phyloP scores from a whole-genome alignment of 2,888 invertebrate genomes.

The Octodonta nipae region DNA sequence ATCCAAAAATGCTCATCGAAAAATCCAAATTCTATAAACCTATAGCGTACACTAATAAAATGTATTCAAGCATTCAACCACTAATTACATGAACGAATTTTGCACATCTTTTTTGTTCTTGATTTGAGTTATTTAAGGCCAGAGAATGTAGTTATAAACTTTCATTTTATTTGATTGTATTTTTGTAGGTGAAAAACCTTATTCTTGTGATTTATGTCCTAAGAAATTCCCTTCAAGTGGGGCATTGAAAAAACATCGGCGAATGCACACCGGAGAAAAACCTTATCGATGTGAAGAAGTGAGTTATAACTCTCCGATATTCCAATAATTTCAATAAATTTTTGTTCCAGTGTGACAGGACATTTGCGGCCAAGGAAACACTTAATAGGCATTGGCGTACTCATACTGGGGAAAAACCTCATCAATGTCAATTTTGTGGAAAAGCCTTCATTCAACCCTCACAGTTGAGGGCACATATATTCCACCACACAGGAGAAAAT shows the following conservation, averaged over 20 bases:
- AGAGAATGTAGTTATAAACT: too few species aligned
- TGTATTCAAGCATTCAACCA: too few species aligned
- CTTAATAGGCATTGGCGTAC: slow-evolving; percentile 34
- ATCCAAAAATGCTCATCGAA: too few species aligned
- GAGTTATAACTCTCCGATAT: too few species aligned
- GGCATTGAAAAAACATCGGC: slow-evolving; percentile 62
- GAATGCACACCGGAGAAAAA: slow-evolving; percentile 38
- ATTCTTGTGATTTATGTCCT: slow-evolving; percentile 59
- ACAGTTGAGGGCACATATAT: slow-evolving; percentile 65
- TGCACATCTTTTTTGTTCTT: too few species aligned
- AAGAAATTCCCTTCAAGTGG: slow-evolving; percentile 60
- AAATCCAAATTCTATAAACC: too few species aligned
- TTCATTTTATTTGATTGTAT: too few species aligned
- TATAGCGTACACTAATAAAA: too few species aligned
- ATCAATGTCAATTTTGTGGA: slow-evolving; percentile 52
- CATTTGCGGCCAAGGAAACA: slow-evolving; percentile 72
- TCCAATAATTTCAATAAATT: slow-evolving; percentile 1
- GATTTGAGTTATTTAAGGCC: too few species aligned
- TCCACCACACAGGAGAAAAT: slow-evolving; percentile 58
- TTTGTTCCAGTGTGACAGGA: slow-evolving; percentile 53
- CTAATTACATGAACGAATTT: too few species aligned
- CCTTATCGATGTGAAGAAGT: slow-evolving; percentile 47
- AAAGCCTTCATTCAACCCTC: slow-evolving; percentile 71
- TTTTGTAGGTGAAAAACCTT: slow-evolving; percentile 39
- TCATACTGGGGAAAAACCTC: slow-evolving; percentile 46